Base-by-base conservation (phyloP, 2,113 vertebrate species). In the Solenodon paradoxus region DNA sequence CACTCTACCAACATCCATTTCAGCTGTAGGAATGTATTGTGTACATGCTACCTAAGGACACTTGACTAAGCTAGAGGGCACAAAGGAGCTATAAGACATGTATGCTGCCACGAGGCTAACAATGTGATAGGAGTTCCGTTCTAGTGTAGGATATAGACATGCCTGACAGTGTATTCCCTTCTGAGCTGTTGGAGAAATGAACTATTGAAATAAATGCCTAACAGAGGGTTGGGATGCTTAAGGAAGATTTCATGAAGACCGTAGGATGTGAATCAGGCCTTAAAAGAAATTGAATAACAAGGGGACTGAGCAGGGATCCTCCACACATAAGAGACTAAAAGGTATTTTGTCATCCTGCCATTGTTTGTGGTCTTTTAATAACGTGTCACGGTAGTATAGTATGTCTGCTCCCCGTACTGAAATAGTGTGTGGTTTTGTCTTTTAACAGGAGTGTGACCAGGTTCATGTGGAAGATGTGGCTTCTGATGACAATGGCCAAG, bases 401-500 rank as follows among this genome's bases (percentile, higher is more conserved):
- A 51, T 19, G 79, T 86, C 45, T 84, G 0, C 49, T 77, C 57
- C 61, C 9, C 57, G 10, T 19, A 63, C 35, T 97, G 40, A 97
- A 92, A 68, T 45, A 88, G 16, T 66, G 5, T 68, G 4, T 84
- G 26, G 1, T 96, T 92, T 97, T 97, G 77, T 97, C 77, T 98
- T 95, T 32, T 22, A 94, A 92, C 96, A 99, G 99, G 99, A 99
- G 92, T 99, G 99, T 96, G 99, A 99, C 98, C 99, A 99, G 95
- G 99, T 99, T 42, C 99, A 99, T 47, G 99, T 99, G 72, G 99
- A 99, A 98, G 99, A 99, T 71, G 99, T 99, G 88, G 99, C 99
- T 11, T 99, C 99, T 49, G 99, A 99, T 95, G 99, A 99, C 98
- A 99, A 99, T 49, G 99, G 99, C 82, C 99, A 99, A 83, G 99